Conservation (phyloP, 2,797 vertebrate species). For the Rhabdomys pumilio region DNA sequence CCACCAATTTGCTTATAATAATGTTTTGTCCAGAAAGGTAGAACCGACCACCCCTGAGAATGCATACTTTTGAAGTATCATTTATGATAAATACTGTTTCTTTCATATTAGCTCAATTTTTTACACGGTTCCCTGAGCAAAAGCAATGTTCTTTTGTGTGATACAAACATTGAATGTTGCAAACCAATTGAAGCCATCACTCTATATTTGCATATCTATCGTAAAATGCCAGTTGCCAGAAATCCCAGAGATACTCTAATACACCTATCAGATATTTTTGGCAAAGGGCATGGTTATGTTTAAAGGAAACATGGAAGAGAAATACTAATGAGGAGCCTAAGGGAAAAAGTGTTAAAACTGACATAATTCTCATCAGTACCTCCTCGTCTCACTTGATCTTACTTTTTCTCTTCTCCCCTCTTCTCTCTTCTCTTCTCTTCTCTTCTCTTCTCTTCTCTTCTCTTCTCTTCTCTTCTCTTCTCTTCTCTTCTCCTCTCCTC, state of each 20-base stretch:
- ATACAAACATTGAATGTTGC: slow-evolving; percentile 42
- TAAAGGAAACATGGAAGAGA: slow-evolving; percentile 22
- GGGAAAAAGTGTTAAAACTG: slow-evolving; percentile 33
- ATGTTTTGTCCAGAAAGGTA: not conserved
- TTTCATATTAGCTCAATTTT: not conserved
- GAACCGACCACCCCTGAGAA: not conserved
- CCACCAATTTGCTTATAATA: not conserved
- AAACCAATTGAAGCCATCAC: slow-evolving; percentile 8
- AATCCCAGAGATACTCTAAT: slow-evolving; percentile 22
- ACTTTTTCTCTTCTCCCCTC: too few relatives aligned
- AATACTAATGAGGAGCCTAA: slow-evolving; percentile 59
- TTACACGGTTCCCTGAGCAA: not conserved
- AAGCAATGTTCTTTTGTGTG: slow-evolving; percentile 11
- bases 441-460: too few relatives aligned
- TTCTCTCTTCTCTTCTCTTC: too few relatives aligned
- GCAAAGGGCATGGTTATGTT: slow-evolving; percentile 19
- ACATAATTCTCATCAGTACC: slow-evolving; percentile 53
- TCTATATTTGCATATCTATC: slow-evolving; percentile 56
- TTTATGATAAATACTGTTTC: not conserved
- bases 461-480: too few relatives aligned
- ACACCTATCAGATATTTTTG: not conserved
- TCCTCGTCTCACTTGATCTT: not conserved
- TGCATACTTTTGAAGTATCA: not conserved
- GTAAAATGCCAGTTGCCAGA: slow-evolving; percentile 71
- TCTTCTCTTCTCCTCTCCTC: too few relatives aligned